A percentile compares a stretch with the other conserved stretches of the same genome.
phyloP scores from a whole-genome alignment of 2,797 vertebrate genomes.

The Phoebastria nigripes region DNA sequence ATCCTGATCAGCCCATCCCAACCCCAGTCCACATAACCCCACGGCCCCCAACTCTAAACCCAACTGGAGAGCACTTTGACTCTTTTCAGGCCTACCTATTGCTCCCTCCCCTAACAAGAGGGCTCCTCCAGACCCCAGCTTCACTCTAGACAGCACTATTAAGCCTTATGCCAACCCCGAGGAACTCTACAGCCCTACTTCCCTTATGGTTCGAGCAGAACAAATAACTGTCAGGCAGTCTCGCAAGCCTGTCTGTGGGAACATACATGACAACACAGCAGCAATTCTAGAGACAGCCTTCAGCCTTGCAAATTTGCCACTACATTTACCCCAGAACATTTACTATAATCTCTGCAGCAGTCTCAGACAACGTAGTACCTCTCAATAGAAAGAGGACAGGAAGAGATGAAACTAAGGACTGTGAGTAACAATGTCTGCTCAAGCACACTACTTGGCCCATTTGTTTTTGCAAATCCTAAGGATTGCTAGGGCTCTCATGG shows the following conservation, averaged over 20 bases:
- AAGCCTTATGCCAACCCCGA: fast-evolving
- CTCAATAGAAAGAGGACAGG: not conserved
- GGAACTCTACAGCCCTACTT: too few species aligned
- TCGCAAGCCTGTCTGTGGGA: not conserved
- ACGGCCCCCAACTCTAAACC: not conserved
- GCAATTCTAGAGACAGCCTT: not conserved
- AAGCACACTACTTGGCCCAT: not conserved
- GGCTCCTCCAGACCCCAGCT: not conserved
- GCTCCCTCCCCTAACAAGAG: not conserved
- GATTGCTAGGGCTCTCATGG: not conserved
- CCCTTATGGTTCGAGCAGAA: not conserved
- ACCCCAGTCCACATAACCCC: not conserved
- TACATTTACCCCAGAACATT: not conserved
- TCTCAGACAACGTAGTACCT: not conserved
- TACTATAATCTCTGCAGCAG: not conserved
- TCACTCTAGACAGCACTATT: not conserved
- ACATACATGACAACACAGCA: not conserved
- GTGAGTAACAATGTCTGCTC: not conserved
- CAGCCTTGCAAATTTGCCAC: not conserved
- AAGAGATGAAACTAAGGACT: not conserved
- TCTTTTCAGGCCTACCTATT: not conserved
- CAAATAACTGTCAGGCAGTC: not conserved
- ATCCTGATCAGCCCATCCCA: not conserved
- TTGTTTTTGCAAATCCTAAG: not conserved
- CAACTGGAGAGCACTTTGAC: not conserved